Evolutionary conservation across 2,797 vertebrate species (phyloP), one percentile per base, ranked within the genome.

Genomic region (Sebastes trivittatus): DNA sequence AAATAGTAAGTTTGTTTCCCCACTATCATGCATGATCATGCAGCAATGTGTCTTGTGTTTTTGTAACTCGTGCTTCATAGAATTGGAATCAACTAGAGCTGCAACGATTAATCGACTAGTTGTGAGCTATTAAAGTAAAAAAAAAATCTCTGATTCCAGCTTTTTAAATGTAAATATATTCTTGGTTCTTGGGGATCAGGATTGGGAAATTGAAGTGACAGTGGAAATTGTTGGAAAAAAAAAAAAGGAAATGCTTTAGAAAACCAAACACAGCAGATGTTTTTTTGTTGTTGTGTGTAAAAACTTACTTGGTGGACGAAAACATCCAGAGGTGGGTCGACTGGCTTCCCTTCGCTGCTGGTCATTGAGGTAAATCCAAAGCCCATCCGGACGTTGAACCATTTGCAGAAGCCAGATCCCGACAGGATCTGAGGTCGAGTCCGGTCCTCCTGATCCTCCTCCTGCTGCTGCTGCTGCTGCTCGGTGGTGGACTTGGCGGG

Each of bases 301-400:
- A 20, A 52, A 95, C 98, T 98, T 97, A 99, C 98, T 98, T 99
- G 98, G 97, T 99, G 98, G 92, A 99, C 98, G 95, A 99, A 99
- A 85, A 99, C 98, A 95, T 99, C 98, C 88, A 97, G 95, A 46
- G 98, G 97, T 81, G 97, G 95, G 79, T 99, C 98, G 90, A 99
- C 95, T 79, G 96, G 96, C 92, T 93, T 97, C 88, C 98, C 98
- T 81, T 97, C 98, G 89, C 97, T 98, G 95, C 91, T 97, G 91
- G 96, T 96, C 98, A 99, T 99, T 92, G 98, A 98, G 95, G 98
- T 99, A 96, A 99, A 99, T 92, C 98, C 98, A 91, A 99, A 99
- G 80, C 98, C 98, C 98, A 99, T 99, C 73, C 98, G 97, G 91
- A 99, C 98, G 93, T 99, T 99, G 95, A 99, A 99, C 98, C 98